Evolutionary conservation across 2,797 vertebrate genomes (phyloP), one percentile per base, ranked within the genome.

Genomic region (Muraenolepis orangiensis): DNA sequence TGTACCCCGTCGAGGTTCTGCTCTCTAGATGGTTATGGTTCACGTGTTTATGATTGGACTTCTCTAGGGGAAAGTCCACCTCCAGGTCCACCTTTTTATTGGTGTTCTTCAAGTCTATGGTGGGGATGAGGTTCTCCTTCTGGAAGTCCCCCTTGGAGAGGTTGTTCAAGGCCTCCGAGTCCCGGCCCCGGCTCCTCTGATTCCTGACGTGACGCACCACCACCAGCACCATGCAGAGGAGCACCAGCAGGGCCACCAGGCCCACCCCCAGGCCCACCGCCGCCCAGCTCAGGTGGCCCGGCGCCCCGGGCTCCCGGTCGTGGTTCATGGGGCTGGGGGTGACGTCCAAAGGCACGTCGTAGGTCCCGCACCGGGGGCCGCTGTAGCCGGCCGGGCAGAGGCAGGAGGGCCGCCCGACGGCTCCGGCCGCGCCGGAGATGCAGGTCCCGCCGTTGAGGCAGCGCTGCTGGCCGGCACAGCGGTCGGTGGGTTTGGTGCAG

Each of bases 81-180:
- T 98, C 96, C 74, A 98, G 82, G 75, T 96, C 96, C 40, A 96
- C 93, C 91, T 95, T 96, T 93, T 98, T 99, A 87, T 99, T 99
- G 76, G 94, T 99, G 91, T 99, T 98, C 90, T 99, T 99, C 64
- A 98, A 93, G 84, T 99, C 98, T 28, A 95, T 91, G 0, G 96
- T 93, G 5, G 97, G 95, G 84, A 98, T 96, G 78, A 98, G 93
- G 87, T 98, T 98, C 90, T 97, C 98, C 85, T 95, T 97, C 91
- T 99, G 98, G 85, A 96, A 95, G 85, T 98, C 95, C 0, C 93
- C 82, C 80, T 90, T 91, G 72, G 91, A 96, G 75, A 96, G 83
- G 89, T 99, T 99, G 94, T 99, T 99, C 95, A 98, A 99, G 14
- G 95, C 93, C 82, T 97, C 94, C 2, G 93, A 90, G 80, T 91